These are phyloP conservation scores for Anolis apletophallus DNA, from an alignment of 2,797 vertebrate genomes.

Conservation along the genomic window DNA sequence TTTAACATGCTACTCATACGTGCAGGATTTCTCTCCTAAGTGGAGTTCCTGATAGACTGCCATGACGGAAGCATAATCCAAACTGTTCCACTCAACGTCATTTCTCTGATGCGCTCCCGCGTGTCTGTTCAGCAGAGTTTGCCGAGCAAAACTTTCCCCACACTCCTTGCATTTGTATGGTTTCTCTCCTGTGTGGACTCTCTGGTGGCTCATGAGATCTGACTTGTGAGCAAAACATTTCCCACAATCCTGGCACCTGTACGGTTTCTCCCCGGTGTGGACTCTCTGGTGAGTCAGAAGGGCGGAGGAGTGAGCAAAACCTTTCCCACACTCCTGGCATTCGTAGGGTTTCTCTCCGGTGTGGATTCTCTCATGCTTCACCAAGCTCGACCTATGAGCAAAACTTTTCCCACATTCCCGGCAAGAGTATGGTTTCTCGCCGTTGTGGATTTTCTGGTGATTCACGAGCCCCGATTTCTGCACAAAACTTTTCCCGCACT, in stretches of 20 bases:
- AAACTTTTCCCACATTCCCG: conserved; percentile 39
- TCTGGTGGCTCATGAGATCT: not conserved
- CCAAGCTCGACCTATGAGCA: not conserved
- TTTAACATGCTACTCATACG: not conserved
- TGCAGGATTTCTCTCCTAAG: not conserved
- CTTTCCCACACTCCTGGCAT: not conserved
- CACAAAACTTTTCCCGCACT: not conserved
- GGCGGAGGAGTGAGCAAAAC: not conserved
- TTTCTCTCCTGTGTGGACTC: conserved; percentile 7
- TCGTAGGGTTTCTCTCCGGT: not conserved
- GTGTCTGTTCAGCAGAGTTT: too few species aligned
- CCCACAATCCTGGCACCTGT: not conserved
- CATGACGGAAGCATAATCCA: too few species aligned
- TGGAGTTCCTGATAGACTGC: not conserved
- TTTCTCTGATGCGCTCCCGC: too few species aligned
- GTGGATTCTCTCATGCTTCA: not conserved
- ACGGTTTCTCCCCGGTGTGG: not conserved
- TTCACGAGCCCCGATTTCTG: not conserved
- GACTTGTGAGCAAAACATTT: not conserved
- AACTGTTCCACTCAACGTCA: too few species aligned
- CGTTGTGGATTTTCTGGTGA: not conserved
- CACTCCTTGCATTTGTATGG: not conserved
- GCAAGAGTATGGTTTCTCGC: conserved; percentile 12
- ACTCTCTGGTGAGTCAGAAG: conserved; percentile 1
- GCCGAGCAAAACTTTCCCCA: not conserved